phyloP scores from a whole-genome alignment of 2,113 vertebrate genomes.

The Rhinoptilus africanus region DNA sequence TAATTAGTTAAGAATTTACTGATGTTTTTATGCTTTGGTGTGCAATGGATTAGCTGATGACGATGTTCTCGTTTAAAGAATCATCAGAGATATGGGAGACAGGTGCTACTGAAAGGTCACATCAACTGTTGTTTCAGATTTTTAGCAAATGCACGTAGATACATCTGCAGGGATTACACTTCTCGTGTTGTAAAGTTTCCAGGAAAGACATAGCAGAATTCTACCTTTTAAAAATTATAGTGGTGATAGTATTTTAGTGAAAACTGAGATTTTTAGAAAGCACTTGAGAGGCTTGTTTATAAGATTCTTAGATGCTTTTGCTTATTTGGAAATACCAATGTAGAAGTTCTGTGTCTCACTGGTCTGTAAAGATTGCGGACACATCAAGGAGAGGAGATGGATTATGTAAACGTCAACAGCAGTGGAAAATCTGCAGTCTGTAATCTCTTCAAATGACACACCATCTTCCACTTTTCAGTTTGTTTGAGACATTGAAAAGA shows the following conservation, averaged over 20 bases:
- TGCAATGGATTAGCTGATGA: neutral
- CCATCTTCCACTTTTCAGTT: neutral
- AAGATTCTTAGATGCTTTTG: neutral
- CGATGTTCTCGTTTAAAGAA: neutral
- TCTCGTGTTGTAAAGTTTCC: neutral
- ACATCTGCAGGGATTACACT: neutral
- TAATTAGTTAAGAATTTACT: neutral
- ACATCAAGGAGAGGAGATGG: neutral
- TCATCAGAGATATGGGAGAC: neutral
- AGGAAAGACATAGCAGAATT: neutral
- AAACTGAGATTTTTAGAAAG: neutral
- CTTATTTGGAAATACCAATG: neutral
- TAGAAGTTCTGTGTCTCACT: neutral
- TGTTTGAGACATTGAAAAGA: neutral
- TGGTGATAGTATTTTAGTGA: neutral
- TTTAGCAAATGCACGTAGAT: neutral
- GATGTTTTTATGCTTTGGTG: neutral
- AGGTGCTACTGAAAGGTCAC: neutral
- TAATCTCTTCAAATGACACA: neutral
- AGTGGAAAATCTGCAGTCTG: neutral
- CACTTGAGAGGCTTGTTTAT: neutral
- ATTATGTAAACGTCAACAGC: neutral
- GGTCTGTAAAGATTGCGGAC: neutral
- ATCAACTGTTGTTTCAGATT: neutral
- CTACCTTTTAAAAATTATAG: neutral